These are phyloP conservation scores for Venturia canescens DNA, from an alignment of 1,140 invertebrate species.

Conservation along the genomic window DNA sequence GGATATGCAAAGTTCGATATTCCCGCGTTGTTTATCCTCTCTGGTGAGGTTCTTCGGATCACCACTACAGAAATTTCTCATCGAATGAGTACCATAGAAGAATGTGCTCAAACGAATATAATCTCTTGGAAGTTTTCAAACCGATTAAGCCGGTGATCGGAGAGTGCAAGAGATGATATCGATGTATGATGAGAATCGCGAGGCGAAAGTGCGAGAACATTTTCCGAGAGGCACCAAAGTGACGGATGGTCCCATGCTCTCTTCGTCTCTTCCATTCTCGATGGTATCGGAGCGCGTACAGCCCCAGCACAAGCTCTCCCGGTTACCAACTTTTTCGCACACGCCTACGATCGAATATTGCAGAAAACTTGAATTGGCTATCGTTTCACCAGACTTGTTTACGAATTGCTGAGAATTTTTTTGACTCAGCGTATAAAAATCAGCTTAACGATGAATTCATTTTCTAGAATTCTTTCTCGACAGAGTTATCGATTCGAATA, in stretches of 20 bases:
- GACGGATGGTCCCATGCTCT: slow-evolving; percentile 28
- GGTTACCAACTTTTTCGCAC: not conserved
- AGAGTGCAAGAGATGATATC: slow-evolving; percentile 26
- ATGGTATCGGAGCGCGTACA: not conserved
- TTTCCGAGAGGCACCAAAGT: slow-evolving; percentile 36
- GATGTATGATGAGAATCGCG: slow-evolving; percentile 1
- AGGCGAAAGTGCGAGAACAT: not conserved
- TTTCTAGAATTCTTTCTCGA: not conserved
- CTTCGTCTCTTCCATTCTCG: slow-evolving; percentile 18
- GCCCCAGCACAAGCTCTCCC: not conserved
- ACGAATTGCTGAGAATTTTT: not conserved
- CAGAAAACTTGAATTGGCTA: not conserved
- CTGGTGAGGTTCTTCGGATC: not conserved
- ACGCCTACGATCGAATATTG: not conserved
- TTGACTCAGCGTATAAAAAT: slow-evolving; percentile 23
- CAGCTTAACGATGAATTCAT: not conserved
- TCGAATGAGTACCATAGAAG: not conserved
- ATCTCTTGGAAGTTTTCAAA: slow-evolving; percentile 1
- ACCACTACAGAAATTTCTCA: not conserved
- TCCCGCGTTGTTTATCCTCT: not conserved
- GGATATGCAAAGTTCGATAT: too few species aligned
- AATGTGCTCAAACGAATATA: slow-evolving; percentile 10
- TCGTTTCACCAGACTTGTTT: slow-evolving; percentile 18
- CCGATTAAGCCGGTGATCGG: slow-evolving; percentile 16
- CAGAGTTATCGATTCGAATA: not conserved